Conservation (phyloP, 1,140 invertebrate species). For the Heterodera carotae region DNA sequence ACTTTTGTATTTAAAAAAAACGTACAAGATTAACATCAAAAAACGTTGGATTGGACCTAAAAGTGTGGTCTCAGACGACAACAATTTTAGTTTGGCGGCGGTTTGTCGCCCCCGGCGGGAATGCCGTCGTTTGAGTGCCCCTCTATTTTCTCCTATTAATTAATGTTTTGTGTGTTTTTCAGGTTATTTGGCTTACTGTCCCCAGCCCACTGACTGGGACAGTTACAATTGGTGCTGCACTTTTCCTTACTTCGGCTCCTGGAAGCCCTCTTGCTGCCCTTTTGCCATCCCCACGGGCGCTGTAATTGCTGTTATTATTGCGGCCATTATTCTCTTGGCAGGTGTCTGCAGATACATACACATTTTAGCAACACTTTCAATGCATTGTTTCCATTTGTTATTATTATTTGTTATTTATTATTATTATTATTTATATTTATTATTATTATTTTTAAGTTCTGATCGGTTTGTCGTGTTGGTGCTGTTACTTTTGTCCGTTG, state of each 20-base stretch:
- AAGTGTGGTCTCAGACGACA: too few species aligned
- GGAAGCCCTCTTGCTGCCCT: conserved; percentile 65
- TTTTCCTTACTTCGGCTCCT: conserved; percentile 59
- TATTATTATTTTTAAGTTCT: conserved; percentile 52
- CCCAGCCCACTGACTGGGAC: conserved; percentile 65
- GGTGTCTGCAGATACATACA: conserved; percentile 36
- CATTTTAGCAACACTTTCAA: too few species aligned
- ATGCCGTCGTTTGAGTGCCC: too few species aligned
- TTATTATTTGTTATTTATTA: not conserved
- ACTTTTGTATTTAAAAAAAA: too few species aligned
- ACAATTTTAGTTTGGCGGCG: too few species aligned
- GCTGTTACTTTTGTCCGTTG: conserved; percentile 64
- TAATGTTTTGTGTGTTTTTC: too few species aligned
- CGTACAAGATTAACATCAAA: too few species aligned
- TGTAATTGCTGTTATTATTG: conserved; percentile 64
- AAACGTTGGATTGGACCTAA: too few species aligned
- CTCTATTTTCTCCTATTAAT: too few species aligned
- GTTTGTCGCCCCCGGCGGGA: too few species aligned
- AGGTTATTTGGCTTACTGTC: conserved; percentile 65
- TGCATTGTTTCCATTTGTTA: too few species aligned
- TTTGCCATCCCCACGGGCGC: conserved; percentile 65
- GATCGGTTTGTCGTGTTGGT: conserved; percentile 64
- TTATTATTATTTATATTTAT: conserved; percentile 16
- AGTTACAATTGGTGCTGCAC: conserved; percentile 66
- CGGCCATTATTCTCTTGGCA: conserved; percentile 56